A percentile compares a stretch with the other conserved stretches of the same genome.
These are phyloP conservation scores for Indri indri DNA, from an alignment of 2,113 vertebrate genomes.

Conservation along the genomic window DNA sequence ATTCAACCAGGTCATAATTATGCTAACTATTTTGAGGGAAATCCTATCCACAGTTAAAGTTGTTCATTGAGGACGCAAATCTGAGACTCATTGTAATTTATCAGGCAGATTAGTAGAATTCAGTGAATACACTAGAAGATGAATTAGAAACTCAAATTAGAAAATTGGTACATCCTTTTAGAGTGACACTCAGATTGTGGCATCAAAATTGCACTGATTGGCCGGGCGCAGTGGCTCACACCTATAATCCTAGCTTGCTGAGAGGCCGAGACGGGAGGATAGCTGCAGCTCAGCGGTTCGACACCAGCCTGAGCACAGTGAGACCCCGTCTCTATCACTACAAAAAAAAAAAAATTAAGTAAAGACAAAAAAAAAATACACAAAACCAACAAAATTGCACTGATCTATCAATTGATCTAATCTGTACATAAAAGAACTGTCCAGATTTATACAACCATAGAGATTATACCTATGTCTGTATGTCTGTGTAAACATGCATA, in stretches of 20 bases:
- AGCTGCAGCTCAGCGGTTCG: too few species aligned
- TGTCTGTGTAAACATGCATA: background rate
- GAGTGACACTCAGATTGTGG: background rate
- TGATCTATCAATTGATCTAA: background rate
- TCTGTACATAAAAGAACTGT: background rate
- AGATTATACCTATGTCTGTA: background rate
- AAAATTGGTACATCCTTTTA: constrained; percentile 30
- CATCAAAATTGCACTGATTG: background rate
- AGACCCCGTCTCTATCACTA: too few species aligned
- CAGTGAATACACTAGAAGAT: background rate
- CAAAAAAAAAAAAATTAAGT: too few species aligned
- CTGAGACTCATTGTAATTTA: constrained; percentile 25
- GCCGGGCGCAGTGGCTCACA: too few species aligned
- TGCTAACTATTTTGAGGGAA: background rate
- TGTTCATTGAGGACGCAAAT: constrained; percentile 46
- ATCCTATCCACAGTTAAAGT: constrained; percentile 31
- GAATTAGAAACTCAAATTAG: constrained; percentile 24
- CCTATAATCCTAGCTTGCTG: too few species aligned
- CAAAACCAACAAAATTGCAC: background rate
- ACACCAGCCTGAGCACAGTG: too few species aligned
- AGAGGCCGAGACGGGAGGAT: too few species aligned
- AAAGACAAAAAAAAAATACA: too few species aligned
- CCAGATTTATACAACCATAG: background rate
- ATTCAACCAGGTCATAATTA: constrained; percentile 23
- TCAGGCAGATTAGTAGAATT: constrained; percentile 41